Evolutionary conservation across 2,113 vertebrate species (phyloP).

Genomic region (Anguilla japonica): DNA sequence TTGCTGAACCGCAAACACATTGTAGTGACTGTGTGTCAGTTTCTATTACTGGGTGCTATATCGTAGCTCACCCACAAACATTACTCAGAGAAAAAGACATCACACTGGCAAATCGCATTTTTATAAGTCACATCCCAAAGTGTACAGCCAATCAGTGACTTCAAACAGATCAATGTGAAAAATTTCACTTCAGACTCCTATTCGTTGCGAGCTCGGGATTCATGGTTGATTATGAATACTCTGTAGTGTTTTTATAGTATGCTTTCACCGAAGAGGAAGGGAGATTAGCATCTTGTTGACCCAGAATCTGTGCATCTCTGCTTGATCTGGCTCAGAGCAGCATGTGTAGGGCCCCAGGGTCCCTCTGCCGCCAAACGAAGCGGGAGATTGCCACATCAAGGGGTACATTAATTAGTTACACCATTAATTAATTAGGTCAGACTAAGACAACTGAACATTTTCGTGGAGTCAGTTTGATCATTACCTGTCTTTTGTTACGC

Average conservation of each 20-base stretch:
- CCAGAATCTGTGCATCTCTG: background rate
- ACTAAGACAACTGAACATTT: background rate
- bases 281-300: background rate
- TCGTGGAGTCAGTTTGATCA: background rate
- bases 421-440: constrained; percentile 10
- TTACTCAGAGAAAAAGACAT: background rate
- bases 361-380: background rate
- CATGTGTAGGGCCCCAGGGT: background rate
- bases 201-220: background rate
- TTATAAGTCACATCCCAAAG: background rate
- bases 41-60: too few relatives aligned
- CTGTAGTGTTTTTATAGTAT: background rate
- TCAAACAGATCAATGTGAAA: background rate
- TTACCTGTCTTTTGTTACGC: background rate
- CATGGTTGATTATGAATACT: background rate
- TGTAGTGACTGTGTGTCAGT: too few relatives aligned
- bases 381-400: background rate
- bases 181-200: background rate
- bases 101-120: background rate
- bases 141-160: background rate
- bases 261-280: background rate
- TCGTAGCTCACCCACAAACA: too few relatives aligned
- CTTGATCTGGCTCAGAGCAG: background rate
- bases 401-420: background rate
- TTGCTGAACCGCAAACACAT: too few relatives aligned